phyloP scores from a whole-genome alignment of 2,113 vertebrate species.

The Fukomys damarensis region DNA sequence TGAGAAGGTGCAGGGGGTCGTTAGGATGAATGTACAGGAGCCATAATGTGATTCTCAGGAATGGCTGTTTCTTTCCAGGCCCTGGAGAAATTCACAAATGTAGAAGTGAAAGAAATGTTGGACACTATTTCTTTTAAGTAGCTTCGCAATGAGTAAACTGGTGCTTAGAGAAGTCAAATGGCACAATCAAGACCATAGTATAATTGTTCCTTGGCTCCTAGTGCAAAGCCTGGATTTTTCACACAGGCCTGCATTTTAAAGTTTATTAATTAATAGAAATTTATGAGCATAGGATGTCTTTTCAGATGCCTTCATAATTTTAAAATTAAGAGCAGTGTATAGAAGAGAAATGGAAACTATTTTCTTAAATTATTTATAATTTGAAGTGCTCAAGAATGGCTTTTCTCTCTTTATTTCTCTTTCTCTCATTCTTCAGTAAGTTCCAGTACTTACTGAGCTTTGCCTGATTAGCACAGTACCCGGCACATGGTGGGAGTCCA shows the following conservation, averaged over 20 bases:
- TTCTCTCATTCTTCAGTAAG: background rate
- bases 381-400: background rate
- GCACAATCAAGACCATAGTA: background rate
- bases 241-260: background rate
- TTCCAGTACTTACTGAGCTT: background rate
- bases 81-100: background rate
- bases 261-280: slow-evolving; percentile 3
- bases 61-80: background rate
- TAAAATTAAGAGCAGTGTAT: slow-evolving; percentile 25
- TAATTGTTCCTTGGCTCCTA: background rate
- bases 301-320: slow-evolving; percentile 40
- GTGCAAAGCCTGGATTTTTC: background rate
- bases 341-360: slow-evolving; percentile 26
- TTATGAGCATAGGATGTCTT: background rate
- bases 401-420: background rate
- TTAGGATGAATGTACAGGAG: background rate
- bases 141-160: background rate
- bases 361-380: slow-evolving; percentile 23
- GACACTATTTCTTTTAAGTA: background rate
- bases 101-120: background rate
- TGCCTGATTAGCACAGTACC: background rate
- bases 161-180: background rate
- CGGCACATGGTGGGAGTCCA: background rate
- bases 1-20: background rate
- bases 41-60: background rate